Evolutionary conservation across 2,888 invertebrate species (phyloP).

Genomic region (Chymomyza procnemis): DNA sequence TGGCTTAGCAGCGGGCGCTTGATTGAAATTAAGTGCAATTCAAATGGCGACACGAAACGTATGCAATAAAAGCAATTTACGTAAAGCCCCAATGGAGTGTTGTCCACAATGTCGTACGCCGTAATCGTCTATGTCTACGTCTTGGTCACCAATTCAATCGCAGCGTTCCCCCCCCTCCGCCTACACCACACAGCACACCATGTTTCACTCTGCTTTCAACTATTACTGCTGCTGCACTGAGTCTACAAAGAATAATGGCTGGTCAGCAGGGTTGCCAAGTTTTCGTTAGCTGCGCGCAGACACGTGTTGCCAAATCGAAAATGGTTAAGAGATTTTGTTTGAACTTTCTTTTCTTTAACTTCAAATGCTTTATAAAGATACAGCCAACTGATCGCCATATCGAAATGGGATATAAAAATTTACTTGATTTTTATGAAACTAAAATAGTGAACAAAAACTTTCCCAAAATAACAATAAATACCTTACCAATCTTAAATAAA

Average conservation of each 20-base stretch:
- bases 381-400: too few relatives aligned
- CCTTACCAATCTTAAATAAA: too few relatives aligned
- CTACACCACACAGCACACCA: too few relatives aligned
- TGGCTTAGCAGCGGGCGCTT: constrained; percentile 68
- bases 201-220: constrained; percentile 14
- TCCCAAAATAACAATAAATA: too few relatives aligned
- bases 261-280: neutral
- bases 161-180: neutral
- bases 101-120: constrained; percentile 19
- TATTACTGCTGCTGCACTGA: neutral
- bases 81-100: constrained; percentile 51
- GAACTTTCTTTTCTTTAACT: too few relatives aligned
- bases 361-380: too few relatives aligned
- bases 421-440: too few relatives aligned
- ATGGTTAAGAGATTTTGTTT: too few relatives aligned
- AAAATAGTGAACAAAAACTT: too few relatives aligned
- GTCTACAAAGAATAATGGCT: neutral
- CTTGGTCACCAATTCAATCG: neutral
- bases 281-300: neutral
- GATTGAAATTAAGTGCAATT: constrained; percentile 71
- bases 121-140: constrained; percentile 4
- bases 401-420: too few relatives aligned
- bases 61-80: constrained; percentile 71
- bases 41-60: constrained; percentile 66
- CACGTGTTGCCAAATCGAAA: neutral